Evolutionary conservation across 2,797 vertebrate species (phyloP).

Genomic region (Arrhamphus sclerolepis): DNA sequence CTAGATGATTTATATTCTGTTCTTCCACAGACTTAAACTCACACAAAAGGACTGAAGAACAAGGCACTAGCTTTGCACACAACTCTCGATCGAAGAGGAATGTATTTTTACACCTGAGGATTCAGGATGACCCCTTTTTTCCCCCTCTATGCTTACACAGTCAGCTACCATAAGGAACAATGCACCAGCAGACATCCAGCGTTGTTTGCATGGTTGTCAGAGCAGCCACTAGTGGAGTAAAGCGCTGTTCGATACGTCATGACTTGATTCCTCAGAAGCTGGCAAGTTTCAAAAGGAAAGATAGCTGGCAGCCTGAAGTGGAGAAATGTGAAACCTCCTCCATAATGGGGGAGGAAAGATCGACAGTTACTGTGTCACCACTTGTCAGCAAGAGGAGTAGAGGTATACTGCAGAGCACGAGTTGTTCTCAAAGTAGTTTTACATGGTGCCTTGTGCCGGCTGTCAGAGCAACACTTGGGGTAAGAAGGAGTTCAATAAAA

Average conservation of each 20-base stretch:
- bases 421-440: constrained; percentile 73
- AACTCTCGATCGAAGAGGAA: constrained; percentile 19
- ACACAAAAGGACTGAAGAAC: not conserved
- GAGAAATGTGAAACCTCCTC: constrained; percentile 67
- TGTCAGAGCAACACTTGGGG: constrained; percentile 47
- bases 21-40: not conserved
- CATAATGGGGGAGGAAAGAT: constrained; percentile 78
- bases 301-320: constrained; percentile 65
- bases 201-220: constrained; percentile 60
- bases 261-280: constrained; percentile 68
- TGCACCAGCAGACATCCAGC: constrained; percentile 34
- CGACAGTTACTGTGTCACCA: constrained; percentile 76
- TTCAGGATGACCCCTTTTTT: constrained; percentile 12
- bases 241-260: constrained; percentile 60
- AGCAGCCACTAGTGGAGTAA: constrained; percentile 60
- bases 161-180: constrained; percentile 45
- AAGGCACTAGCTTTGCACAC: too few relatives aligned
- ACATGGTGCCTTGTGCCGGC: constrained; percentile 62
- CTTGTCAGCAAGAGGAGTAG: constrained; percentile 69
- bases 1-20: not conserved
- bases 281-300: constrained; percentile 68
- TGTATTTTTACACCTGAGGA: constrained; percentile 36
- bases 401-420: constrained; percentile 57
- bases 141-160: constrained; percentile 20
- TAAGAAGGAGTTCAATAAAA: constrained; percentile 51